Evolutionary conservation across 2,888 invertebrate genomes (phyloP).

Genomic region (Synergus itoensis): DNA sequence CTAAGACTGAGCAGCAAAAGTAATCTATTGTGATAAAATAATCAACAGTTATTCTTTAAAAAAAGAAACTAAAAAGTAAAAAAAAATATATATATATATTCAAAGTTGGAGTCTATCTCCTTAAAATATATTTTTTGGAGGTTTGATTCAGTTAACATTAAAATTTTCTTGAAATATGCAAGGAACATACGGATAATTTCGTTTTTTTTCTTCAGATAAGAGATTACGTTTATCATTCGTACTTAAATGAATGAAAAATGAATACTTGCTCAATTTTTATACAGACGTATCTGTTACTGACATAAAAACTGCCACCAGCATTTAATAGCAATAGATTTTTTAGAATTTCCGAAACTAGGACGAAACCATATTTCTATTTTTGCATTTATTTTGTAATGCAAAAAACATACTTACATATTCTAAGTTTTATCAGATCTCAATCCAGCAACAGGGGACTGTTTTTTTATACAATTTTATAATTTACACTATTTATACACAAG

Average conservation of each 20-base stretch:
- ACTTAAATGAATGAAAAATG: constrained; percentile 4
- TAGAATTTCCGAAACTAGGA: constrained; percentile 13
- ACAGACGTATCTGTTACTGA: not conserved
- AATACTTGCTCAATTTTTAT: constrained; percentile 33
- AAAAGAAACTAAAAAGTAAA: not conserved
- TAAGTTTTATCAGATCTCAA: constrained; percentile 15
- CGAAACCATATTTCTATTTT: constrained; percentile 1
- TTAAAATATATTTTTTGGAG: not conserved
- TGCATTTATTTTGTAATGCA: not conserved
- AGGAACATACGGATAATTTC: not conserved
- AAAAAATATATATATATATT: not conserved
- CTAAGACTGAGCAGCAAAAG: constrained; percentile 11
- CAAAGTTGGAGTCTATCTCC: not conserved
- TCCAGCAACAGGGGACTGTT: constrained; percentile 28
- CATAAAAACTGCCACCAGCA: constrained; percentile 23
- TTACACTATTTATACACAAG: not conserved
- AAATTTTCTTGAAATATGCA: not conserved
- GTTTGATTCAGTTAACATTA: not conserved
- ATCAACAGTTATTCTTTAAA: constrained; percentile 1
- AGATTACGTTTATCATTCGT: not conserved
- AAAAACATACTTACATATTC: not conserved
- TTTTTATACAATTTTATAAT: constrained; percentile 30
- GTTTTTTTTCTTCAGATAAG: not conserved
- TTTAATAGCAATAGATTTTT: constrained; percentile 30
- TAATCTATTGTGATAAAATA: constrained; percentile 30